Evolutionary conservation across 1,140 invertebrate species (phyloP).

Genomic region (Nixonia krombeini): DNA sequence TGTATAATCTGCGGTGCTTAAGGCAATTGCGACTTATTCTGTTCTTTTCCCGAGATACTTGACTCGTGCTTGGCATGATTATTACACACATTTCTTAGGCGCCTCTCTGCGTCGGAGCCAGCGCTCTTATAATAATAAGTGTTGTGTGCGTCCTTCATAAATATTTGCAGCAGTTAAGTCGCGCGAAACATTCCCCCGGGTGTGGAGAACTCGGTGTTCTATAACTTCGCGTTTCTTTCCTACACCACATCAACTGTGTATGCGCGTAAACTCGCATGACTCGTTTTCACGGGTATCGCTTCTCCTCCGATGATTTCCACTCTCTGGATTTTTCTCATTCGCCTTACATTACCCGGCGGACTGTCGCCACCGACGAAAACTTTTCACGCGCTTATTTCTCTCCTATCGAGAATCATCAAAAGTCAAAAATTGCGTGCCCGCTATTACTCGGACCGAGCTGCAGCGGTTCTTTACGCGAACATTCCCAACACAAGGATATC

Average conservation of each 20-base stretch:
- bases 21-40: not conserved
- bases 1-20: not conserved
- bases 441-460: too few species aligned
- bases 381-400: not conserved
- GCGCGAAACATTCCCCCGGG: constrained; percentile 17
- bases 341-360: not conserved
- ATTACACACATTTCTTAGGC: constrained; percentile 10
- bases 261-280: constrained; percentile 11
- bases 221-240: constrained; percentile 23
- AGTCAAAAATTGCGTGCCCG: constrained; percentile 7
- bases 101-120: constrained; percentile 5
- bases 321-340: constrained; percentile 4
- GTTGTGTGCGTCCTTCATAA: constrained; percentile 11
- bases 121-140: constrained; percentile 28
- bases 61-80: constrained; percentile 7
- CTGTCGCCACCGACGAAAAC: not conserved
- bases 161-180: constrained; percentile 26
- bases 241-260: constrained; percentile 21
- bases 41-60: not conserved
- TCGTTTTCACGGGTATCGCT: constrained; percentile 24
- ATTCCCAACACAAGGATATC: too few species aligned
- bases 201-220: constrained; percentile 18
- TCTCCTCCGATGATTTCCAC: constrained; percentile 18
- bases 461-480: too few species aligned
- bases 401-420: constrained; percentile 1